A percentile compares a stretch with the other conserved stretches of the same genome.
phyloP scores from a whole-genome alignment of 2,888 invertebrate species.

The Lacanobia oleracea region DNA sequence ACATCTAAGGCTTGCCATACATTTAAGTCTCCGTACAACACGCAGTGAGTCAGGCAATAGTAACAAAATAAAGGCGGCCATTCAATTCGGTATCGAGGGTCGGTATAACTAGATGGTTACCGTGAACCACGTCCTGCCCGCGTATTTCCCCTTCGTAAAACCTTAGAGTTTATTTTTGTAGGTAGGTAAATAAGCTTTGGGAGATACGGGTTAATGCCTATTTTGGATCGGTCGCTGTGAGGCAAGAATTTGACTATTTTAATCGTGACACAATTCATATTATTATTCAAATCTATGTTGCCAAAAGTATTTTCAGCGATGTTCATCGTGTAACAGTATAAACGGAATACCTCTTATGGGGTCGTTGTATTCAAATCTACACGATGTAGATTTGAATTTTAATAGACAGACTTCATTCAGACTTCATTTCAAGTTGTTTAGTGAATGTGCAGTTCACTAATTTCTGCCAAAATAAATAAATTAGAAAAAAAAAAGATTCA shows the following conservation, averaged over 20 bases:
- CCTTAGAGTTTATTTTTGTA: constrained; percentile 58
- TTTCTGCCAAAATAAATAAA: too few species aligned
- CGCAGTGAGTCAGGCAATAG: constrained; percentile 65
- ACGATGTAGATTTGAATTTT: too few species aligned
- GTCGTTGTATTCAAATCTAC: too few species aligned
- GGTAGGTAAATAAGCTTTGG: constrained; percentile 9
- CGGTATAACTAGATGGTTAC: constrained; percentile 73
- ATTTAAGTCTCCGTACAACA: constrained; percentile 33
- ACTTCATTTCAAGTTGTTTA: background rate
- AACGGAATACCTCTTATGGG: too few species aligned
- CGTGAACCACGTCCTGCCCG: constrained; percentile 65
- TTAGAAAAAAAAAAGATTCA: too few species aligned
- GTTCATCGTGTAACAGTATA: too few species aligned
- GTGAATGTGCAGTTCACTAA: background rate
- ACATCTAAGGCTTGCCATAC: background rate
- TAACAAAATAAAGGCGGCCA: constrained; percentile 66
- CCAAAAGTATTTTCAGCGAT: too few species aligned
- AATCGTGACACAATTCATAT: background rate
- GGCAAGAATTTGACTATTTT: background rate
- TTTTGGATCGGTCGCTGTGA: background rate
- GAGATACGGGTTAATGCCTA: constrained; percentile 48
- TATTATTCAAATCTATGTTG: background rate
- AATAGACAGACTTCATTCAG: too few species aligned
- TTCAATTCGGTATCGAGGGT: constrained; percentile 66
- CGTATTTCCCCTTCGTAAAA: constrained; percentile 66